Conservation (phyloP, 2,888 invertebrate species). For the Hydrotaea cyrtoneurina region DNA sequence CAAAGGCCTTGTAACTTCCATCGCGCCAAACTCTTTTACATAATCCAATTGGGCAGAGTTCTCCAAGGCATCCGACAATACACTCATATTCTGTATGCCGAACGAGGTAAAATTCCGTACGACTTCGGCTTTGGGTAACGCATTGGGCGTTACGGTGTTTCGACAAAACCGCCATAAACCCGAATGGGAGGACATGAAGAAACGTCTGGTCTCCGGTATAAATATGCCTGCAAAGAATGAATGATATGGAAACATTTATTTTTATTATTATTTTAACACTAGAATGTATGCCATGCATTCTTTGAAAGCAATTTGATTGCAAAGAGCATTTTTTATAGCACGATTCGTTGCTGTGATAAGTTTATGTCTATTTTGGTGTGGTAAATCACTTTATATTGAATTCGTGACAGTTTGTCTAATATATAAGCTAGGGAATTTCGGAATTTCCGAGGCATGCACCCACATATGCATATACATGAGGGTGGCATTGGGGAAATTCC, state of each 20-base stretch:
- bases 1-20: slow-evolving; percentile 67
- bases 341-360: background rate
- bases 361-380: slow-evolving; percentile 26
- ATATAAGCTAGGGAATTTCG: too few species aligned
- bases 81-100: slow-evolving; percentile 73
- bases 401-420: slow-evolving; percentile 30
- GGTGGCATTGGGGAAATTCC: too few species aligned
- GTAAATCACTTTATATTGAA: slow-evolving; percentile 35
- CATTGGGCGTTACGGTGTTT: slow-evolving; percentile 77
- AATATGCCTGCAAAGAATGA: slow-evolving; percentile 81
- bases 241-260: background rate
- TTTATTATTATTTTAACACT: too few species aligned
- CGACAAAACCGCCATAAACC: slow-evolving; percentile 85
- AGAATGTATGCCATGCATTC: too few species aligned
- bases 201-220: slow-evolving; percentile 82
- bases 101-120: slow-evolving; percentile 83
- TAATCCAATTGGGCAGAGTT: slow-evolving; percentile 75
- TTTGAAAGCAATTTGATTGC: background rate
- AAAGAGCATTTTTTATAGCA: background rate
- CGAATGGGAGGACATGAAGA: slow-evolving; percentile 85
- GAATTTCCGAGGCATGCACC: slow-evolving; percentile 25
- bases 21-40: slow-evolving; percentile 73
- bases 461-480: background rate
- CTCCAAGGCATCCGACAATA: slow-evolving; percentile 74
- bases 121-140: slow-evolving; percentile 82